Evolutionary conservation across 2,888 invertebrate species (phyloP).

Genomic region (Bruchidius siliquastri): DNA sequence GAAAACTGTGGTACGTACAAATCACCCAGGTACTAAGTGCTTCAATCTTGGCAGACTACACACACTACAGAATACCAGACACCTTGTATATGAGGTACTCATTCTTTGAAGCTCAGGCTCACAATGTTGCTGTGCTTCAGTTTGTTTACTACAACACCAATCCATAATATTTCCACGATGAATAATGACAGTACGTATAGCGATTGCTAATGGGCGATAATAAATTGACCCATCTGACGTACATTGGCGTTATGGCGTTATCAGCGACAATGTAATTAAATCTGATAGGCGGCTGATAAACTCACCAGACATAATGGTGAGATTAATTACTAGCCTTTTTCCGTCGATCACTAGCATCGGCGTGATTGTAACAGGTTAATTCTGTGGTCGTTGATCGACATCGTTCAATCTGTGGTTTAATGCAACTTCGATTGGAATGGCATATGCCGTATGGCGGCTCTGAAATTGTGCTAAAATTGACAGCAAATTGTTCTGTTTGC

Average conservation of each 20-base stretch:
- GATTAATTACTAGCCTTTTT: neutral
- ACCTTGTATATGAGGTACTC: neutral
- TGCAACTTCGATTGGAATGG: too few species aligned
- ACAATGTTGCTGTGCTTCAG: neutral
- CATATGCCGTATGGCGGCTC: too few species aligned
- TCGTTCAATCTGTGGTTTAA: too few species aligned
- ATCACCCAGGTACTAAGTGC: too few species aligned
- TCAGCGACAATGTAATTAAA: neutral
- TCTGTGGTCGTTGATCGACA: too few species aligned
- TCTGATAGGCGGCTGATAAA: neutral
- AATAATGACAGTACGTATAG: neutral
- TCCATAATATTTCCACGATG: neutral
- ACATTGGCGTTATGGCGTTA: neutral
- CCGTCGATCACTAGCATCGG: neutral
- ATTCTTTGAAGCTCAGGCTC: neutral
- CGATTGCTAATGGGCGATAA: neutral
- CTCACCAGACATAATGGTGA: neutral
- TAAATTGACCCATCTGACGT: neutral
- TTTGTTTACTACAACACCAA: neutral
- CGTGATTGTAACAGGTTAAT: neutral
- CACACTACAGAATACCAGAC: too few species aligned
- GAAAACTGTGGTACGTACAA: too few species aligned
- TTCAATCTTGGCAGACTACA: too few species aligned
- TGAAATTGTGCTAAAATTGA: too few species aligned
- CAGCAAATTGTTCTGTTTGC: too few species aligned